A percentile compares a stretch with the other conserved stretches of the same genome.
Conservation (phyloP, 2,888 invertebrate genomes). For the Hydropsyche betteni region DNA sequence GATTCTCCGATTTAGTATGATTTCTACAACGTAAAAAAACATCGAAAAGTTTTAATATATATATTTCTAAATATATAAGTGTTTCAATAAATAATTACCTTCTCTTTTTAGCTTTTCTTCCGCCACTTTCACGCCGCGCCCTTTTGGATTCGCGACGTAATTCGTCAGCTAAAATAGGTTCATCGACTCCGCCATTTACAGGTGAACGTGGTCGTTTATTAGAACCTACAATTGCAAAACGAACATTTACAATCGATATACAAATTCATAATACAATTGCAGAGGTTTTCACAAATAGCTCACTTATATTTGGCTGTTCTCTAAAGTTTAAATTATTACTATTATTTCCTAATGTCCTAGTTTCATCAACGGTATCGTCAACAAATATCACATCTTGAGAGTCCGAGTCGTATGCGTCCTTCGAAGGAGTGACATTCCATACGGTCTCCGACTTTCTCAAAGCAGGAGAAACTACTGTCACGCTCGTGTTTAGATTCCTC, state of each 20-base stretch:
- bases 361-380: constrained; percentile 59
- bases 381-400: constrained; percentile 66
- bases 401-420: constrained; percentile 61
- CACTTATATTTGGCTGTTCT: constrained; percentile 31
- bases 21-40: constrained; percentile 46
- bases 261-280: not conserved
- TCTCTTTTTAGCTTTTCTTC: constrained; percentile 51
- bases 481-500: constrained; percentile 40
- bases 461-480: constrained; percentile 41
- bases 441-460: constrained; percentile 40
- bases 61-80: not conserved
- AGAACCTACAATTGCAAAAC: constrained; percentile 2
- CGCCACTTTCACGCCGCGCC: constrained; percentile 47
- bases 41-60: not conserved
- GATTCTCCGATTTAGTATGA: constrained; percentile 51
- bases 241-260: not conserved
- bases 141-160: constrained; percentile 44
- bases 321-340: constrained; percentile 9
- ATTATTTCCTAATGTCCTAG: constrained; percentile 37
- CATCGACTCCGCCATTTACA: constrained; percentile 44
- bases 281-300: constrained; percentile 4
- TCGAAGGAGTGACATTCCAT: constrained; percentile 47
- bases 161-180: constrained; percentile 26
- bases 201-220: constrained; percentile 46
- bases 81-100: constrained; percentile 38